Conservation (phyloP, 1,140 invertebrate species). For the Gyrodactylus salaris region DNA sequence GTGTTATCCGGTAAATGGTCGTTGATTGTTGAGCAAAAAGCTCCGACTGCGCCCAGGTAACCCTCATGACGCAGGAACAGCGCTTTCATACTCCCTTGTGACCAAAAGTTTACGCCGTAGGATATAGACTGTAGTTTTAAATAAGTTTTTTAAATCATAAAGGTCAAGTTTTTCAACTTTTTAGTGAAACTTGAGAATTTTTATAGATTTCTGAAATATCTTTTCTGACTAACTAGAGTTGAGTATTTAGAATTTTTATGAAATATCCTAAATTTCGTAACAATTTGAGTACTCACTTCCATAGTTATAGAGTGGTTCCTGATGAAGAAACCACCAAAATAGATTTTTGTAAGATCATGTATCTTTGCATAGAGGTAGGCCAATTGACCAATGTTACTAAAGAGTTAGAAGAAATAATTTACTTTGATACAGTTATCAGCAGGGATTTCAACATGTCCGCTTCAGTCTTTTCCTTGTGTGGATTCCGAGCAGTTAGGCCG, state of each 20-base stretch:
- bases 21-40: constrained; percentile 20
- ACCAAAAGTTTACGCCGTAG: constrained; percentile 40
- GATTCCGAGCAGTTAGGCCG: constrained; percentile 26
- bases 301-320: constrained; percentile 38
- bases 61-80: constrained; percentile 40
- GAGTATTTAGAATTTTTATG: too few relatives aligned
- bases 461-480: constrained; percentile 18
- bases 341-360: constrained; percentile 24
- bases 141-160: too few relatives aligned
- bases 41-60: constrained; percentile 39
- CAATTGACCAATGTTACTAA: constrained; percentile 34
- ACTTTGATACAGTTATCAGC: constrained; percentile 34
- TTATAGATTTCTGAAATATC: too few relatives aligned
- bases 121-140: constrained; percentile 27
- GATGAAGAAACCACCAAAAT: constrained; percentile 41
- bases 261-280: too few relatives aligned
- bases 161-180: too few relatives aligned
- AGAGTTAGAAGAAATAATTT: constrained; percentile 3
- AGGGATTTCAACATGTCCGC: constrained; percentile 36
- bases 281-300: constrained; percentile 12
- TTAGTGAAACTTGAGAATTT: too few relatives aligned
- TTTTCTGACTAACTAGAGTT: too few relatives aligned
- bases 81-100: constrained; percentile 31
- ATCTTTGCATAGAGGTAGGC: constrained; percentile 34
- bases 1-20: not conserved